Evolutionary conservation across 2,797 vertebrate species (phyloP).

Genomic region (Anableps anableps): DNA sequence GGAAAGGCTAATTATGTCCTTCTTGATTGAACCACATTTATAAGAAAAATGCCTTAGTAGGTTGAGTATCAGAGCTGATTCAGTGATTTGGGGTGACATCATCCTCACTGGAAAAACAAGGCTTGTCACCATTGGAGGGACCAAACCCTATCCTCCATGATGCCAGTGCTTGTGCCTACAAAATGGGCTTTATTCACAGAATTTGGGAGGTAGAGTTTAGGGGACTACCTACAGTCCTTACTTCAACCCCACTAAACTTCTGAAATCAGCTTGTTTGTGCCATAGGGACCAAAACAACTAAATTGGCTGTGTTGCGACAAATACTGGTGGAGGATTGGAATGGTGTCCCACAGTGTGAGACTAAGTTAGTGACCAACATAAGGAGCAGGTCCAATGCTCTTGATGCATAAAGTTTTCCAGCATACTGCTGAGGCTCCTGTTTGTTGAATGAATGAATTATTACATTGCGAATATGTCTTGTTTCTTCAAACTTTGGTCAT

Average conservation of each 20-base stretch:
- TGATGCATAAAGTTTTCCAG: not conserved
- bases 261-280: not conserved
- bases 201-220: not conserved
- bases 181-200: not conserved
- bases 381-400: not conserved
- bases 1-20: not conserved
- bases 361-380: not conserved
- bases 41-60: too few relatives aligned
- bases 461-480: too few relatives aligned
- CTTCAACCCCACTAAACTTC: not conserved
- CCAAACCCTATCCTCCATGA: too few relatives aligned
- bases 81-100: too few relatives aligned
- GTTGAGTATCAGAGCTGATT: too few relatives aligned
- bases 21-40: too few relatives aligned
- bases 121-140: too few relatives aligned
- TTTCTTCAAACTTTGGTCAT: too few relatives aligned
- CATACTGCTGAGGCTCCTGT: not conserved
- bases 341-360: not conserved
- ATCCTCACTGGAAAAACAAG: too few relatives aligned
- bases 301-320: not conserved
- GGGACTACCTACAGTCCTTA: not conserved
- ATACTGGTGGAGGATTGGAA: too few relatives aligned
- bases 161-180: too few relatives aligned
- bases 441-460: not conserved
- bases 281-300: not conserved